Evolutionary conservation across 2,888 invertebrate genomes (phyloP), one percentile per base, ranked within the genome.

Genomic region (Selenia dentaria): DNA sequence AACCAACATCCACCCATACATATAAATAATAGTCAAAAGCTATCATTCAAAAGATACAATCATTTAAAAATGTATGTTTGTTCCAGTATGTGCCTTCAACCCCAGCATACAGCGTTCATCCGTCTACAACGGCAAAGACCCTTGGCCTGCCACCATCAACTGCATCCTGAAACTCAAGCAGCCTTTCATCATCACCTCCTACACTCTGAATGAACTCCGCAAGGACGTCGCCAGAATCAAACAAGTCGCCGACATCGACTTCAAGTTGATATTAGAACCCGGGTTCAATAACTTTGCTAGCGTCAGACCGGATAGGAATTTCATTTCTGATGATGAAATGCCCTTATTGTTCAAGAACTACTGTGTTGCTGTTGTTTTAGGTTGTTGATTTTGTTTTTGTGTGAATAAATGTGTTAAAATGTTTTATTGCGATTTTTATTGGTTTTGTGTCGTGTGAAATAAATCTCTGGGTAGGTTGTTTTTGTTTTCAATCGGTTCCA

Each of bases 321-420:
- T 95, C 54, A 93, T 95, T 8, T 94, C 94, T 3, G 95, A 95
- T 61, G 93, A 95, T 50, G 92, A 92, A 31, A 92, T 91, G 32
- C 95, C 95, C 0, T 77, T 95, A 44, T 91, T 95, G 66, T 95
- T 94, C 65, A 95, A 95, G 69, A 95, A 95, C 79, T 93, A 93
- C 74, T 94, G 92, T 74, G 86, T 91, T 54, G 83, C 92, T 63
- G 82, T 94, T 48, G 74, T 94, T 28, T 73, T 79, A 72, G 86
- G 83, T 29, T 69, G 47, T 62, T 59, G 41, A 54, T 54, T 59
- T 41, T 31, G 48, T 45, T 39, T 53, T 59, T 62, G 59, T 58
- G 56, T 40, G 35, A 40, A 25, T 46, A 46, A 40, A 46, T 35
- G 39, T 26, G 39, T 46, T 45, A 32, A 8, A 29, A 31, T 22